Base-by-base conservation (phyloP, 2,797 vertebrate species). In the Megalops cyprinoides region DNA sequence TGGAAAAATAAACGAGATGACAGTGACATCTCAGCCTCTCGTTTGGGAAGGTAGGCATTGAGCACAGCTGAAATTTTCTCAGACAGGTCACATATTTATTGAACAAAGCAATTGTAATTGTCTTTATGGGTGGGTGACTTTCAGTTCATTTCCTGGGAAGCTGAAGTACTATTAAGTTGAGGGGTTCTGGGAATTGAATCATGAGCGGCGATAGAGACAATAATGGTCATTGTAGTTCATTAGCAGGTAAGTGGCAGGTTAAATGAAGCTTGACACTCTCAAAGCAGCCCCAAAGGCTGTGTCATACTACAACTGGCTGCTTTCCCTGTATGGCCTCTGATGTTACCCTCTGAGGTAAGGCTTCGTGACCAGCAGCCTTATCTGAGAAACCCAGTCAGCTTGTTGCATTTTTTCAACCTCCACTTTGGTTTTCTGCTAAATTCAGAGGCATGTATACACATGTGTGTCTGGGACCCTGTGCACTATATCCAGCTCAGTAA, bases 151-250 rank as follows among this genome's bases (percentile, higher is more conserved):
- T 71, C 20, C 67, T 71, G 67, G 67, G n/a, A 20, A 71, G 67
- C 44, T 18, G 39, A 42, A 71, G 39, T 71, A 71, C 39, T 42
- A 71, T 62, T 44, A 2, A 42, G 20, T 73, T 51, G 49, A 34
- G 5, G 28, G 14, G 76, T 62, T 71, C 56, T 37, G 18, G 55
- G 39, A 55, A 77, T 46, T 46, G 20, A 77, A 25, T 44, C 23
- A 46, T 23, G n/a, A 46, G 71, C 58, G 28, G 34, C n/a, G 60
- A 34, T n/a, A n/a, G n/a, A 14, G 55, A 31, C 42, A 28, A 20
- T 58, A 80, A 80, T 75, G 53, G 53, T 31, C 53, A 62, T 80
- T 62, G 46, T 75, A 79, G 44, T 28, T 62, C 55, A 74, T 74
- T 74, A 62, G 53, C 42, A 49, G 44, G 55, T 62, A 62, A 80